These are phyloP conservation scores for Sialis lutaria DNA, from an alignment of 2,888 invertebrate species.

Conservation along the genomic window DNA sequence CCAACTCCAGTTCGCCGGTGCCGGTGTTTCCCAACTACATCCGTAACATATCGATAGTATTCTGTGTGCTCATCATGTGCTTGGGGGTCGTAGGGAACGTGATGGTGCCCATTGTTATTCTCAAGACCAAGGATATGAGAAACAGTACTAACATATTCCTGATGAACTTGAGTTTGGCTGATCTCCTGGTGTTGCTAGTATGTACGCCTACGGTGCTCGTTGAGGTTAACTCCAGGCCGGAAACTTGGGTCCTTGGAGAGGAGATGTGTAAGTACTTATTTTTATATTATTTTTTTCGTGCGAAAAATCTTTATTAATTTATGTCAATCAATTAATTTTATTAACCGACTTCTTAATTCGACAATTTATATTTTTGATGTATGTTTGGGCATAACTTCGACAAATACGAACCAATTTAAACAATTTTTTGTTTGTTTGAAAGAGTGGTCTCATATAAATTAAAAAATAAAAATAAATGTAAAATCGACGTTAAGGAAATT, in stretches of 20 bases:
- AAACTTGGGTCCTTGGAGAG: conserved; percentile 83
- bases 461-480: too few species aligned
- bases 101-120: conserved; percentile 84
- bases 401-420: too few species aligned
- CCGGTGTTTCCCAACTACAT: conserved; percentile 64
- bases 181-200: conserved; percentile 75
- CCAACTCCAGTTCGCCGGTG: not conserved
- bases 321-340: too few species aligned
- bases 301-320: too few species aligned
- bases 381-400: too few species aligned
- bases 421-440: too few species aligned
- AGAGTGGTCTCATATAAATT: too few species aligned
- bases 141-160: conserved; percentile 91
- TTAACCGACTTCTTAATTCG: too few species aligned
- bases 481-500: too few species aligned
- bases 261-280: conserved; percentile 71
- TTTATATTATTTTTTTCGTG: conserved; percentile 6
- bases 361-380: too few species aligned
- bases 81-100: conserved; percentile 83
- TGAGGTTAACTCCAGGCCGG: conserved; percentile 82
- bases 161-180: conserved; percentile 84
- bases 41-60: conserved; percentile 70
- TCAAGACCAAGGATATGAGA: conserved; percentile 83
- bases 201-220: conserved; percentile 87
- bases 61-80: conserved; percentile 76